Evolutionary conservation across 2,888 invertebrate species (phyloP), one percentile per base, ranked within the genome.

Genomic region (Limnephilus rhombicus): DNA sequence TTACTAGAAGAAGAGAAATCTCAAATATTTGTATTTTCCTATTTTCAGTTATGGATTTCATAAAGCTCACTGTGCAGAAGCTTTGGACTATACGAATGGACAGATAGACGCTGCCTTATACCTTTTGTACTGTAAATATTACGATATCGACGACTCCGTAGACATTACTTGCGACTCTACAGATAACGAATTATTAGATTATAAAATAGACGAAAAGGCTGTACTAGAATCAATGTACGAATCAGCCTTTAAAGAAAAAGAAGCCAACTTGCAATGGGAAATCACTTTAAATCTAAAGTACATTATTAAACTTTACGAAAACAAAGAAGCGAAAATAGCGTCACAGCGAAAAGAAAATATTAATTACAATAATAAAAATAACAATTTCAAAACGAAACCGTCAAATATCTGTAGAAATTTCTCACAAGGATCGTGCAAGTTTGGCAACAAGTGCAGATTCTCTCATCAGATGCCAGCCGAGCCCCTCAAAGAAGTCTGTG

Each of bases 201-300:
- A 97, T 95, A 96, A 97, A 92, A 95, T 95, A 15, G 98, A 98
- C 91, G 98, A 98, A 94, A 97, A 97, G 95, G 97, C 97, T 93
- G 98, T 97, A 0, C 95, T 98, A 68, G 97, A 98, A 95, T 98
- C 98, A 29, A 98, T 98, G 93, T 98, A 98, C 94, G 98, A 98
- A 92, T 95, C 96, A 53, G 96, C 96, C 53, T 98, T 98, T 94
- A 96, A 96, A 94, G 97, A 97, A 93, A 98, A 97, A 94, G 97
- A 98, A 91, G 96, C 96, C 91, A 97, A 98, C 95, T 94, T 95
- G 80, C 96, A 98, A 31, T 98, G 98, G 98, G 96, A 96, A 93
- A 95, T 98, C 0, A 97, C 96, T 94, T 95, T 98, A 91, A 96
- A 97, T 94, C 95, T 98, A 92, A 97, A 98, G 94, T 98, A 98